These are phyloP conservation scores for Bos taurus DNA, from an alignment of 2,113 vertebrate species.

Conservation along the genomic window DNA sequence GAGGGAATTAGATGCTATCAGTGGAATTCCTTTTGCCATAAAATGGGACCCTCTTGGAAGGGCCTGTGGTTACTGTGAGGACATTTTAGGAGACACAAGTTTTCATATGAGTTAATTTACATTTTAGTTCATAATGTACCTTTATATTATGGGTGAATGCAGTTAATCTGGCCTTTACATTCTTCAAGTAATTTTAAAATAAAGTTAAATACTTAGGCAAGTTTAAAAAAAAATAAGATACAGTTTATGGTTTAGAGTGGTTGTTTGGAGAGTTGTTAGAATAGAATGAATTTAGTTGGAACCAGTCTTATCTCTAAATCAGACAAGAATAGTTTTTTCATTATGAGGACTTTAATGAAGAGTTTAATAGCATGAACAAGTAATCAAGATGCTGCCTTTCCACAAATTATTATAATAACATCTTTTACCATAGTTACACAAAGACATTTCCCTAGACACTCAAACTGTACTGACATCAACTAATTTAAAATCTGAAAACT, in stretches of 20 bases:
- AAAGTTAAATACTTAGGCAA: not conserved
- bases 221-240: not conserved
- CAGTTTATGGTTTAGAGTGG: not conserved
- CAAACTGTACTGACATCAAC: not conserved
- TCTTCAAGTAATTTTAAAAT: constrained; percentile 31
- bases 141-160: not conserved
- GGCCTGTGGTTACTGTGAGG: not conserved
- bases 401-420: constrained; percentile 46
- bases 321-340: not conserved
- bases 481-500: constrained; percentile 24
- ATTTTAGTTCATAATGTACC: not conserved
- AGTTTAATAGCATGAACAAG: constrained; percentile 34
- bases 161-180: not conserved
- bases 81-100: not conserved
- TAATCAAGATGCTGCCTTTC: not conserved
- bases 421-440: constrained; percentile 2
- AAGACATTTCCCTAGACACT: not conserved
- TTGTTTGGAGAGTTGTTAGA: not conserved
- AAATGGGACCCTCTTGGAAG: not conserved
- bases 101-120: constrained; percentile 34
- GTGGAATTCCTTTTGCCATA: constrained; percentile 27
- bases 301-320: constrained; percentile 36
- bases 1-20: not conserved
- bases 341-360: constrained; percentile 22
- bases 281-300: constrained; percentile 26